These are phyloP conservation scores for Chelmon rostratus DNA, from an alignment of 2,797 vertebrate genomes.

Conservation along the genomic window DNA sequence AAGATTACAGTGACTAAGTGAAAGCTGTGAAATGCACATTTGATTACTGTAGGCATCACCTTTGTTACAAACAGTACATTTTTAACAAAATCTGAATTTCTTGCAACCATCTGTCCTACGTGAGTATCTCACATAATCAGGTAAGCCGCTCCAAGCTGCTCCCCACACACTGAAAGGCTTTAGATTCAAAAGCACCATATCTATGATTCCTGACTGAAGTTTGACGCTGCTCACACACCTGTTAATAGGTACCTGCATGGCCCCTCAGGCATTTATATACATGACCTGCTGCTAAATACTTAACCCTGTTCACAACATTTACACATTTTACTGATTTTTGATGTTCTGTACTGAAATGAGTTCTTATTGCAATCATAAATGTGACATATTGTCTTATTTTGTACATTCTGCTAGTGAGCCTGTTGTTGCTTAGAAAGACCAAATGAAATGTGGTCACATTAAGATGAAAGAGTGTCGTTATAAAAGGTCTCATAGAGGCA, in stretches of 20 bases:
- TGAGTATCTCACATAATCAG: neutral
- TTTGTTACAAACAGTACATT: neutral
- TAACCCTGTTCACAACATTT: neutral
- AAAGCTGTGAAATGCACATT: neutral
- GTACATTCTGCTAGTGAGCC: neutral
- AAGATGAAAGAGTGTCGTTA: neutral
- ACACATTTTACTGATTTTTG: neutral
- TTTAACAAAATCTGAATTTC: neutral
- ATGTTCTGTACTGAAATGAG: neutral
- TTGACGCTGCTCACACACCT: neutral
- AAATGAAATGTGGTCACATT: slow-evolving; percentile 8
- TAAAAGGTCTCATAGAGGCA: neutral
- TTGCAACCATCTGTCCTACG: neutral
- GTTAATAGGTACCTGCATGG: neutral
- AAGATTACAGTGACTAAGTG: neutral
- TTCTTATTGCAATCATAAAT: neutral
- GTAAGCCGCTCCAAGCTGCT: neutral
- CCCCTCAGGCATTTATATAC: neutral
- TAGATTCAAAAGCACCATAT: neutral
- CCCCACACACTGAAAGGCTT: neutral
- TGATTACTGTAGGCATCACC: neutral
- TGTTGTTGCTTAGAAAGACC: neutral
- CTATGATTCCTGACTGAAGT: too few species aligned
- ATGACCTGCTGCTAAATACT: neutral
- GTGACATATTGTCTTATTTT: neutral